Percentiles rank a stretch among this genome's conserved stretches.
Evolutionary conservation across 2,797 vertebrate species (phyloP).

Genomic region (Myotis myotis): DNA sequence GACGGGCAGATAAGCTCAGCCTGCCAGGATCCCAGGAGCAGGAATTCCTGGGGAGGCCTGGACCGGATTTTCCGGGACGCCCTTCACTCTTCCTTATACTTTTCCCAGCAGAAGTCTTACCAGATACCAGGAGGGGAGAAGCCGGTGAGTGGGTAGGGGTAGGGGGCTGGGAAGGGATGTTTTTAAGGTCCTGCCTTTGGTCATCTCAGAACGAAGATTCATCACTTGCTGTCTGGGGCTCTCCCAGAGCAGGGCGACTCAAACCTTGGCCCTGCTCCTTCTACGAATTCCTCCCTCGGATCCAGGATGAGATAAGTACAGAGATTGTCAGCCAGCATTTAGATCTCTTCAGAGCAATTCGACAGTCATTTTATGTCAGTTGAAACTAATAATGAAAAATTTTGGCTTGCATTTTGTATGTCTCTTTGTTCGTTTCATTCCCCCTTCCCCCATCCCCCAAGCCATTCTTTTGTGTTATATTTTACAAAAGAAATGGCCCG

Average conservation of each 20-base stretch:
- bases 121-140: background rate
- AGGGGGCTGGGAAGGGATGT: accelerated
- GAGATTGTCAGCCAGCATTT: background rate
- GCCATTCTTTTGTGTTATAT: background rate
- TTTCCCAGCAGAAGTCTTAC: background rate
- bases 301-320: background rate
- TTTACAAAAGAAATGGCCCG: background rate
- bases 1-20: background rate
- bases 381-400: background rate
- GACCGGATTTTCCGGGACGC: background rate
- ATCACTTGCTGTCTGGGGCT: background rate
- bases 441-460: background rate
- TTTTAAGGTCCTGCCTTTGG: background rate
- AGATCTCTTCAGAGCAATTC: background rate
- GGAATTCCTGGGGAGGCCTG: background rate
- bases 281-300: background rate
- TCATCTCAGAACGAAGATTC: accelerated
- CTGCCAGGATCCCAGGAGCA: background rate
- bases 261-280: accelerated
- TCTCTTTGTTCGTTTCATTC: constrained; percentile 1
- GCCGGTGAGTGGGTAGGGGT: accelerated
- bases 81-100: background rate
- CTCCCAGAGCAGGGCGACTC: accelerated
- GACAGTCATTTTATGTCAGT: background rate
- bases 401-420: background rate